These are phyloP conservation scores for Puffinus mauretanicus DNA, from an alignment of 2,113 vertebrate genomes.

Conservation along the genomic window DNA sequence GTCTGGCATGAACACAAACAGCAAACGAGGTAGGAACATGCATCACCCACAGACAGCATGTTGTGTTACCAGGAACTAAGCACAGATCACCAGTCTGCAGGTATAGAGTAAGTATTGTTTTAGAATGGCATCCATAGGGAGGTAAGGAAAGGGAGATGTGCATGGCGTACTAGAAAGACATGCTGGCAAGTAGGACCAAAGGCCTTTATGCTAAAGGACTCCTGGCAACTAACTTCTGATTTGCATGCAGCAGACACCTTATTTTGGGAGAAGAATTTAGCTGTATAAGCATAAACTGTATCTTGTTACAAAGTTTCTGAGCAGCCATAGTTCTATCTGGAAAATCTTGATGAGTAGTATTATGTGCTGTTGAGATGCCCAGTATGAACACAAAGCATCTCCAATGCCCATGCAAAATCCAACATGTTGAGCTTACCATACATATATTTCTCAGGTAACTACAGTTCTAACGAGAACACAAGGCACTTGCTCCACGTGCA, in stretches of 20 bases:
- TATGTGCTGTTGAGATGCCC: not conserved
- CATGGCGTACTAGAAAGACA: not conserved
- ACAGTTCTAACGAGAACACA: not conserved
- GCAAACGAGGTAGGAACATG: not conserved
- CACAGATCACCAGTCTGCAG: not conserved
- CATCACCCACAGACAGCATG: not conserved
- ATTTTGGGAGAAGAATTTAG: not conserved
- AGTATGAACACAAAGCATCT: not conserved
- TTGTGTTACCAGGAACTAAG: not conserved
- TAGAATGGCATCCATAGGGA: not conserved
- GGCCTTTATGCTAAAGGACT: not conserved
- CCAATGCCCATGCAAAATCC: not conserved
- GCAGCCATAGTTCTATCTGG: not conserved
- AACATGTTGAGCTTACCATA: not conserved
- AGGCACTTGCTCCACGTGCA: not conserved
- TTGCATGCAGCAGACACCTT: not conserved
- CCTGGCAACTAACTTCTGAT: not conserved
- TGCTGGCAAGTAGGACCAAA: not conserved
- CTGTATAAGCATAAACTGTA: not conserved
- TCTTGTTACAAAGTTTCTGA: not conserved
- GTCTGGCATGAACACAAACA: not conserved
- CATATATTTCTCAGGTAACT: not conserved
- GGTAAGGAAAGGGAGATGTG: not conserved
- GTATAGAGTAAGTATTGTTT: not conserved
- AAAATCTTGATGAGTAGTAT: not conserved